Percentiles rank a stretch among this genome's conserved stretches.
Evolutionary conservation across 2,888 invertebrate species (phyloP).

Genomic region (Chymomyza amoena): DNA sequence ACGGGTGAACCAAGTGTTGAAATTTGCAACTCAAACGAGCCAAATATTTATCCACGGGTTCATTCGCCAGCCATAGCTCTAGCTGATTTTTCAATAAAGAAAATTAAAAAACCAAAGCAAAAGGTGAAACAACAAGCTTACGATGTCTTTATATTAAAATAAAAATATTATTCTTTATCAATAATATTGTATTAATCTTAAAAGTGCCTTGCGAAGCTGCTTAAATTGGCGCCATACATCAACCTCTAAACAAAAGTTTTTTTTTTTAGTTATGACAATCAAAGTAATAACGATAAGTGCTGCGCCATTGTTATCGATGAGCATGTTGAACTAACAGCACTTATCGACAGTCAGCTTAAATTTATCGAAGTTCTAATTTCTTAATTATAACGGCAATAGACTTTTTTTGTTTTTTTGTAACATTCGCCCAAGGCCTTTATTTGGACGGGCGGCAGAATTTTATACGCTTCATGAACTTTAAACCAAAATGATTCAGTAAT

Average conservation of each 20-base stretch:
- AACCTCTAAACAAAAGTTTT: neutral
- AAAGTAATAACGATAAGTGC: neutral
- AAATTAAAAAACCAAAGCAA: no score
- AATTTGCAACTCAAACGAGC: no score
- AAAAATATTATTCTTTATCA: no score
- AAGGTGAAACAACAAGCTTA: no score
- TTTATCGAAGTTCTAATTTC: neutral
- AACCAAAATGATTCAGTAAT: neutral
- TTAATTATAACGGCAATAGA: neutral
- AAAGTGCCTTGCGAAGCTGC: neutral
- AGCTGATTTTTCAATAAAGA: no score
- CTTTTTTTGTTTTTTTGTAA: neutral
- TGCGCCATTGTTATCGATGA: neutral
- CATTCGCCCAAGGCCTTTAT: neutral
- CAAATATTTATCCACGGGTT: no score
- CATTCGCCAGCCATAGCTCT: no score
- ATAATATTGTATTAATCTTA: no score
- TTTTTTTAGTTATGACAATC: neutral
- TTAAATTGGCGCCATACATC: neutral
- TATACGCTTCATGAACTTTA: neutral
- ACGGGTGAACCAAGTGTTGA: no score
- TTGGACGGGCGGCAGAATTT: slow-evolving; percentile 3
- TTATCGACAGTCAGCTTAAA: neutral
- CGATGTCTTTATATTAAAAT: no score
- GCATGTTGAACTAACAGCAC: no score